These are phyloP conservation scores for Phrynocephalus forsythii DNA, from an alignment of 2,797 vertebrate species.

Conservation along the genomic window DNA sequence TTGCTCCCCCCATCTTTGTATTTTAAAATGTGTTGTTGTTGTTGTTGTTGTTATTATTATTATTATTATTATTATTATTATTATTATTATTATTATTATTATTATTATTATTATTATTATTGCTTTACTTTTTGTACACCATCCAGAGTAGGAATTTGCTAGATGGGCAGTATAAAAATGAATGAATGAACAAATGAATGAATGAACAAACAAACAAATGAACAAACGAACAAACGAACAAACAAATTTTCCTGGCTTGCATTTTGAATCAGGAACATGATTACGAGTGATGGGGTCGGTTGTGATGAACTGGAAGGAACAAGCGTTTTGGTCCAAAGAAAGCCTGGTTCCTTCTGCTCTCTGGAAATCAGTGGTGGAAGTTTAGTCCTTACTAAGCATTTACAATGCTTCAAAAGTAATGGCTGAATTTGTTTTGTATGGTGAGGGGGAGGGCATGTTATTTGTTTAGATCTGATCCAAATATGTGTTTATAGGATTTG, in stretches of 20 bases:
- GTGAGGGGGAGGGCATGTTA: too few relatives aligned
- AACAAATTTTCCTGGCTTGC: background rate
- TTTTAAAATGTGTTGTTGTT: background rate
- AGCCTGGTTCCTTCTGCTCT: background rate
- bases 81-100: background rate
- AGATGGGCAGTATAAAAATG: too few relatives aligned
- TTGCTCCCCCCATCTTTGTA: too few relatives aligned
- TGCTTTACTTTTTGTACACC: background rate
- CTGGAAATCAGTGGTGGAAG: background rate
- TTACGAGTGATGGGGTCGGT: background rate
- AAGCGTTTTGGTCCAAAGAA: background rate
- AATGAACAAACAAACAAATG: too few relatives aligned
- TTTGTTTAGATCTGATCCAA: constrained; percentile 5
- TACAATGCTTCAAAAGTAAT: background rate
- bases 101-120: background rate
- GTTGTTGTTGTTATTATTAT: background rate
- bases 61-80: background rate
- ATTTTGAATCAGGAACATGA: background rate
- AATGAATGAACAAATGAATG: too few relatives aligned
- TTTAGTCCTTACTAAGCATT: background rate
- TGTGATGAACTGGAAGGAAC: background rate
- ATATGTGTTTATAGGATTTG: constrained; percentile 50
- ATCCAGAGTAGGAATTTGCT: too few relatives aligned
- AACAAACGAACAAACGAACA: too few relatives aligned
- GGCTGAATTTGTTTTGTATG: background rate